Percentiles rank a stretch among this genome's conserved stretches.
Conservation (phyloP, 2,888 invertebrate species). For the Caenorhabditis angaria region DNA sequence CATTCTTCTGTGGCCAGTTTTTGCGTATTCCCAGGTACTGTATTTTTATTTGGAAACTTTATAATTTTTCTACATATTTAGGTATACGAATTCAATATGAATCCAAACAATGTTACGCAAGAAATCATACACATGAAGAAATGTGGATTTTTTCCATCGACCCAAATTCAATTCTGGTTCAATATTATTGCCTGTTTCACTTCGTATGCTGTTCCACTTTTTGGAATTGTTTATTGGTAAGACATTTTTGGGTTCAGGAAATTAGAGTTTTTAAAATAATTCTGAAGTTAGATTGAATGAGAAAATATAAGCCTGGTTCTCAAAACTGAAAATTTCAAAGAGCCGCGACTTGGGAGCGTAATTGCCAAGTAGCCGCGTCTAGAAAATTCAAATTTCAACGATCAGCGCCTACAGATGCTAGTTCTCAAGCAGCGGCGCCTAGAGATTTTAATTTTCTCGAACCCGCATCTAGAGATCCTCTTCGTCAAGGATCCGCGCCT, state of each 20-base stretch:
- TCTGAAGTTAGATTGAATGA: not conserved
- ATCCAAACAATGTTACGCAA: constrained; percentile 53
- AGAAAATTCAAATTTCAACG: too few species aligned
- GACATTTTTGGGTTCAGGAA: not conserved
- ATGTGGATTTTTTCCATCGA: constrained; percentile 61
- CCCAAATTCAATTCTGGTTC: constrained; percentile 67
- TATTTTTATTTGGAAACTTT: too few species aligned
- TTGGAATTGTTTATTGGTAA: constrained; percentile 70
- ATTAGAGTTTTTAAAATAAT: constrained; percentile 1
- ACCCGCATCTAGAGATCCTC: too few species aligned
- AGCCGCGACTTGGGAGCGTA: too few species aligned
- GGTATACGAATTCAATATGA: constrained; percentile 61
- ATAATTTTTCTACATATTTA: too few species aligned
- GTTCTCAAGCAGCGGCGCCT: too few species aligned
- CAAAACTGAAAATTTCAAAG: too few species aligned
- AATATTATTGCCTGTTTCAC: constrained; percentile 65
- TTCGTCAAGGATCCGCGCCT: too few species aligned
- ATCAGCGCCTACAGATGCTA: too few species aligned
- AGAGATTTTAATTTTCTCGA: too few species aligned
- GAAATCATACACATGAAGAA: constrained; percentile 59
- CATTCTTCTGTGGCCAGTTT: constrained; percentile 68
- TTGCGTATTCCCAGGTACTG: constrained; percentile 66
- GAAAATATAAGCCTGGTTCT: too few species aligned
- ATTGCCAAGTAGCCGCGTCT: too few species aligned
- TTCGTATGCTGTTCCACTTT: constrained; percentile 67